Evolutionary conservation across 2,797 vertebrate genomes (phyloP), one percentile per base, ranked within the genome.

Genomic region (Podarcis siculus): DNA sequence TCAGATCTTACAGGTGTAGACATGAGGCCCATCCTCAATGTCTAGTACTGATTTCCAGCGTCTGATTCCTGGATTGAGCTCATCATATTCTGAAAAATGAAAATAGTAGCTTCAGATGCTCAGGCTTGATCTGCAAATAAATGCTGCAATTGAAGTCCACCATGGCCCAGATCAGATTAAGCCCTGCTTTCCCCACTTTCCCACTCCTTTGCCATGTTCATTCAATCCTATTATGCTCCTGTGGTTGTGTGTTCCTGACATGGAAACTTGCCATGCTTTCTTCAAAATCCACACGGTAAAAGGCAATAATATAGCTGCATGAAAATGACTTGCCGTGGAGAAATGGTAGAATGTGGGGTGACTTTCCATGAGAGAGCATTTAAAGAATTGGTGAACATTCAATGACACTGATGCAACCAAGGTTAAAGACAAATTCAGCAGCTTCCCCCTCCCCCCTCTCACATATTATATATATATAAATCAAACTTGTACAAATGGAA

Each of bases 391-490:
- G 35, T 67, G 23, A 66, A 81, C 6, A 30, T 81, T 64, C 2
- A 23, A 82, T 67, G 25, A 66, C 35, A 67, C 6, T 66, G 61
- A 82, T 8, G 27, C 39, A 66, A 37, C 25, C 13, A 17, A 42
- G 64, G n/a, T 32, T 8, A 66, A 82, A 66, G 10, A 12, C 61
- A 58, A 79, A 49, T 49, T 49, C 13, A 13, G 25, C 30, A 30
- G 30, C 30, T 37, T 21, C 37, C 37, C 45, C 21, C 23, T 27
- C 45, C 12, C 73, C 66, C 12, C 49, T 15, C 45, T 45, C 1
- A 0, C 49, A 55, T 55, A 55, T 55, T 55, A 55, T 55, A 55
- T 55, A 55, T 55, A 55, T 55, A 55, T 10, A 94, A 94, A 91
- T 61, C 9, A 88, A 61, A 12, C 3, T 72, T 1, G 30, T 55